phyloP scores from a whole-genome alignment of 1,140 invertebrate genomes.

The Alviniconcha marisindica region DNA sequence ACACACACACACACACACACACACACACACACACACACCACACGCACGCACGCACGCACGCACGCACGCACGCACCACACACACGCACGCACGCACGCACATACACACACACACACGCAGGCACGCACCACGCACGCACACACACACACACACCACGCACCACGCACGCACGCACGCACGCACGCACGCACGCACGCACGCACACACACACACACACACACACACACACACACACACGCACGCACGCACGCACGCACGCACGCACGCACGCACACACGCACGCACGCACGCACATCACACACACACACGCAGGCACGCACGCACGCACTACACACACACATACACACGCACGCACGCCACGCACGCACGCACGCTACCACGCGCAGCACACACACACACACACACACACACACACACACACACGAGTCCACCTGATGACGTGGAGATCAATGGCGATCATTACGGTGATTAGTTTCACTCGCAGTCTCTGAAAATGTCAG shows the following conservation, averaged over 20 bases:
- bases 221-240: background rate
- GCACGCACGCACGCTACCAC: background rate
- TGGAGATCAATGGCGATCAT: too few species aligned
- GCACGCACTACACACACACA: background rate
- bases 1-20: background rate
- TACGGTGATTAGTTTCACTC: too few species aligned
- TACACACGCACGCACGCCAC: background rate
- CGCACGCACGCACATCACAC: background rate
- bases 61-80: background rate
- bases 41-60: background rate
- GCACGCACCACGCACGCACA: background rate
- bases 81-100: background rate
- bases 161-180: background rate
- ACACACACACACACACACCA: too few species aligned
- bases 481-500: too few species aligned
- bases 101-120: background rate
- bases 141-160: background rate
- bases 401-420: background rate
- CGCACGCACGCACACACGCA: background rate
- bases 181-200: background rate
- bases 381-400: background rate
- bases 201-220: constrained; percentile 22
- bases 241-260: background rate
- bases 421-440: too few species aligned
- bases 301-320: background rate